Percentiles rank a stretch among this genome's conserved stretches.
Conservation (phyloP, 2,113 vertebrate genomes). For the Bothrops jararaca region DNA sequence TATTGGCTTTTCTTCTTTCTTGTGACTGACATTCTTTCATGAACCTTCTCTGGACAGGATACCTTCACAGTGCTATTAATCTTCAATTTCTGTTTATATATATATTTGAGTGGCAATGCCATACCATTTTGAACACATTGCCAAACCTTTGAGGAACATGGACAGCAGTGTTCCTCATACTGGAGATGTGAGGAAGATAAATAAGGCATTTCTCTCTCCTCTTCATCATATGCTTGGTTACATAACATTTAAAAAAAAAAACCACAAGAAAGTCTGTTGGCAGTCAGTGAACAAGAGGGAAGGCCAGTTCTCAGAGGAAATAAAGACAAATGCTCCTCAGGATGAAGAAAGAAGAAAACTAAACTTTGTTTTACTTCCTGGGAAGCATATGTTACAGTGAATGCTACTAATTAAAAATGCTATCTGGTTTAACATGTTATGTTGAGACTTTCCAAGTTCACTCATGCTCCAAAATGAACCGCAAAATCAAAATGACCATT, state of each 20-base stretch:
- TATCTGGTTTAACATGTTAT: not conserved
- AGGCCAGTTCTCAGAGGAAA: slow-evolving; percentile 23
- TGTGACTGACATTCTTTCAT: not conserved
- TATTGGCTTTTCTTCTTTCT: not conserved
- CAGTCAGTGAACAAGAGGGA: slow-evolving; percentile 47
- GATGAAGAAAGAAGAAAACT: not conserved
- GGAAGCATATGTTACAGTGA: not conserved
- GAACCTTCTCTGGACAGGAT: not conserved
- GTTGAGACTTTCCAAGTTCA: not conserved
- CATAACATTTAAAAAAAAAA: slow-evolving; percentile 37
- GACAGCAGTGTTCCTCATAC: slow-evolving; percentile 41
- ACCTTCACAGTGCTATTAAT: not conserved
- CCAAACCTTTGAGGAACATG: slow-evolving; percentile 30
- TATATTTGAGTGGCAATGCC: slow-evolving; percentile 34
- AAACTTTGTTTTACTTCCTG: not conserved
- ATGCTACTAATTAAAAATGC: not conserved
- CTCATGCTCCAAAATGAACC: not conserved
- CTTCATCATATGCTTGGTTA: slow-evolving; percentile 53
- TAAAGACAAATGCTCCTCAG: not conserved
- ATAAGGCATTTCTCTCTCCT: slow-evolving; percentile 47
- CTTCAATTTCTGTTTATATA: not conserved
- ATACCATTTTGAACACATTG: slow-evolving; percentile 40
- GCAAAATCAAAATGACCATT: not conserved
- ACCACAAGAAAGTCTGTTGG: slow-evolving; percentile 38
- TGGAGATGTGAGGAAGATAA: slow-evolving; percentile 48